Conservation (phyloP, 2,888 invertebrate genomes). For the Drosophila recens region DNA sequence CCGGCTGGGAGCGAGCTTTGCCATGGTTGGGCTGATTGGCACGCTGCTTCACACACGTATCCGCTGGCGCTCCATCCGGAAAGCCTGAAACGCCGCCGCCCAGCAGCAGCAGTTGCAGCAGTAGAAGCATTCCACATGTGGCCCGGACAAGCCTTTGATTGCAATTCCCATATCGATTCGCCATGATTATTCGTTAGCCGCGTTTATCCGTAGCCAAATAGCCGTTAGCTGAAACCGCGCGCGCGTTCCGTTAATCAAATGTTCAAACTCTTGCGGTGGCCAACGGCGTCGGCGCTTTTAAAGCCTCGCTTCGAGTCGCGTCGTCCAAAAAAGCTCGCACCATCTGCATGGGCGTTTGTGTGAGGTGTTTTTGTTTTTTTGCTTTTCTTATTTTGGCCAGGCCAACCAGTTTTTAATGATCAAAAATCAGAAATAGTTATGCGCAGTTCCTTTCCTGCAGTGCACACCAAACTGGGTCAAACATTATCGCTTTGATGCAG, state of each 20-base stretch:
- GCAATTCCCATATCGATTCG: constrained; percentile 37
- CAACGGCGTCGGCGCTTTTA: constrained; percentile 68
- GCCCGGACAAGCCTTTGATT: constrained; percentile 2
- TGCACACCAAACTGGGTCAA: constrained; percentile 74
- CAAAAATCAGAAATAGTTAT: constrained; percentile 62
- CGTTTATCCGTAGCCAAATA: constrained; percentile 3
- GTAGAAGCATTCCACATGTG: constrained; percentile 65
- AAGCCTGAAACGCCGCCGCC: constrained; percentile 85
- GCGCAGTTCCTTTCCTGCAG: constrained; percentile 77
- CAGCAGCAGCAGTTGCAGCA: constrained; percentile 76
- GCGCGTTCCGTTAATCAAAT: constrained; percentile 69
- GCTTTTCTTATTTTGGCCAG: constrained; percentile 43
- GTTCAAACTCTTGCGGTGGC: constrained; percentile 70
- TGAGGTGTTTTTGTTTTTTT: constrained; percentile 44
- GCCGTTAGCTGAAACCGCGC: constrained; percentile 27
- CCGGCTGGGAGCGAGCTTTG: constrained; percentile 89
- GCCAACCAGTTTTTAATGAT: constrained; percentile 83
- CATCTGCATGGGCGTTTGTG: constrained; percentile 52
- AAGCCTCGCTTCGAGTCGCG: constrained; percentile 57
- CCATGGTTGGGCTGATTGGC: constrained; percentile 92
- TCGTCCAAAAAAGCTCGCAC: constrained; percentile 48
- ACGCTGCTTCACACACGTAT: constrained; percentile 91
- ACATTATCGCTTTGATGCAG: constrained; percentile 71
- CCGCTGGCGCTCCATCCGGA: constrained; percentile 93
- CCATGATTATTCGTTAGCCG: constrained; percentile 32